Evolutionary conservation across 2,113 vertebrate genomes (phyloP).

Genomic region (Thymallus thymallus): DNA sequence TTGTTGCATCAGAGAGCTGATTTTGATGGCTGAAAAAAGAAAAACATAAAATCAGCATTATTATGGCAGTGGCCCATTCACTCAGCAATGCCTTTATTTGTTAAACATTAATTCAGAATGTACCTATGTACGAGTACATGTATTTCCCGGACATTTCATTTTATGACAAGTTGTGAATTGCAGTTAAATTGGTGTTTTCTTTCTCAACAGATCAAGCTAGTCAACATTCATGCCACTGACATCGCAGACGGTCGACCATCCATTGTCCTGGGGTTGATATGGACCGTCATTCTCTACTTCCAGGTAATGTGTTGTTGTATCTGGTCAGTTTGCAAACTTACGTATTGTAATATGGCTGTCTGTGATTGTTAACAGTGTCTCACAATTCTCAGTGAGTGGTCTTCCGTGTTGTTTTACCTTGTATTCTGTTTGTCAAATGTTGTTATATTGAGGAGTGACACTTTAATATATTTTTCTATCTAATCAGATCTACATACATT

Average conservation of each 20-base stretch:
- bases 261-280: slow-evolving; percentile 93
- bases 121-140: neutral
- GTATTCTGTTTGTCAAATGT: neutral
- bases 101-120: neutral
- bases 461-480: neutral
- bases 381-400: no score
- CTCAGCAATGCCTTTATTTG: neutral
- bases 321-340: neutral
- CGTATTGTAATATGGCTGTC: neutral
- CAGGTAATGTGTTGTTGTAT: slow-evolving; percentile 77
- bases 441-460: neutral
- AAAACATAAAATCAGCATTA: slow-evolving; percentile 14
- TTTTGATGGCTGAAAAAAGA: slow-evolving; percentile 42
- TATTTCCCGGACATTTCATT: neutral
- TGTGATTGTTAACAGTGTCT: no score
- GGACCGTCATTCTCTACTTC: slow-evolving; percentile 98
- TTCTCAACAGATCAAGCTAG: slow-evolving; percentile 89
- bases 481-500: neutral
- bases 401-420: no score
- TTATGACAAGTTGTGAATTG: neutral
- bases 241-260: slow-evolving; percentile 94
- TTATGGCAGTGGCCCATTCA: neutral
- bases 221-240: slow-evolving; percentile 97
- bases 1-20: slow-evolving; percentile 46
- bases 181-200: slow-evolving; percentile 8